Base-by-base conservation (phyloP, 2,888 invertebrate species). In the Himalopsyche tibetana region DNA sequence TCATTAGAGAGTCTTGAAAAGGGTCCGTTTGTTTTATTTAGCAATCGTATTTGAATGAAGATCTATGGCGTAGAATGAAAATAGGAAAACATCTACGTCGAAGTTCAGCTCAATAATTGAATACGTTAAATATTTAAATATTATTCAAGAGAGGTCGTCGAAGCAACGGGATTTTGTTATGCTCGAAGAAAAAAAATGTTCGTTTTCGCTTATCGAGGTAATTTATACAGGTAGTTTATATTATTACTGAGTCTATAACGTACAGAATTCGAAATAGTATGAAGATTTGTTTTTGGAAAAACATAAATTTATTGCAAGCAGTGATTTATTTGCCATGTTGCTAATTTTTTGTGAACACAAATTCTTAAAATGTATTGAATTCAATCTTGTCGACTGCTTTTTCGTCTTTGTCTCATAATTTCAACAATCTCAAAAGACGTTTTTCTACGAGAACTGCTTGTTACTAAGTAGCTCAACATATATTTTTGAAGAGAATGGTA, bases 101-200 rank as follows among this genome's bases (percentile, higher is more conserved):
- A 74, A 74, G 74, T 74, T 74, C 38, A 15, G 38, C 74, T 74
- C 38, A 74, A 74, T 74, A 74, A 74, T 74, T 74, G 36, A 74
- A 74, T 74, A 74, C 36, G 36, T 36, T 74, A 38, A 74, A 74
- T 74, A 74, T 74, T 74, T 74, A 74, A 74, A 74, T 74, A 36
- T 74, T 74, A 74, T 74, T 74, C 74, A 74, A 28, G 74, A 74
- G 74, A 74, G 74, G 74, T 74, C 74, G n/a, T 12, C 74, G 74
- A 74, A 28, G 74, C 74, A 36, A 74, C 36, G 74, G 38, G 38
- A 74, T 74, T 74, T 74, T 12, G 74, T 36, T 74, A 12, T 74
- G 74, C 74, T 74, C 74, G 38, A 74, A 74, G 74, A 74, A 74
- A 74, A n/a, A 28, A 74, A 74, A 74, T 74, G 15, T 74, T 38